Evolutionary conservation across 2,888 invertebrate genomes (phyloP), one percentile per base, ranked within the genome.

Genomic region (Noctua comes): DNA sequence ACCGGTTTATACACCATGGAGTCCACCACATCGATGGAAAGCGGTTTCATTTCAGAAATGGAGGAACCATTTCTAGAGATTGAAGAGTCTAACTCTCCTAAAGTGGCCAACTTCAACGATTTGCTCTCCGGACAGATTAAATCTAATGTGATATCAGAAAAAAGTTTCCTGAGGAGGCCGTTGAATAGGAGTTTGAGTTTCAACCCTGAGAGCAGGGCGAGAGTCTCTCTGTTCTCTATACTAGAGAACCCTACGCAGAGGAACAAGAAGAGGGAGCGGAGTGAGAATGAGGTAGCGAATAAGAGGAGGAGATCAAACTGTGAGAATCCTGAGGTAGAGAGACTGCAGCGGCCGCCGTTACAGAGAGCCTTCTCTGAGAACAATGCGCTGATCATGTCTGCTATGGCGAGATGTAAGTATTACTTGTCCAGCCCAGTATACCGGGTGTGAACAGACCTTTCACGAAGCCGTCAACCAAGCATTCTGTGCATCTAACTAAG

Each of bases 311-410:
- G 93, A 76, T 93, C 94, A 0, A 93, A 91, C 8, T 87, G 78
- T 57, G 77, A 84, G 0, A 88, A 83, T 82, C 91, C 91, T 0
- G 79, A 80, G 1, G 21, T 86, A 1, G 84, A 88, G 59, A 88
- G 88, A 16, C 18, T 88, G 0, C 87, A 88, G 2, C 90, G 97
- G 81, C 97, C 97, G 0, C 91, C 96, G 2, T 90, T 98, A 75
- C 97, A 97, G 86, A 95, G 98, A 72, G 98, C 98, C 43, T 97
- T 97, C 87, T 98, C 98, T 0, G 98, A 98, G 85, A 98, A 98
- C 69, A 98, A 98, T 91, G 98, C 98, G 0, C 98, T 97, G 0
- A 98, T 98, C 24, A 98, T 98, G 97, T 97, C 97, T 18, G 98
- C 98, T 0, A 93, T 98, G 83, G 97, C 98, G 27, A 94, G 98